phyloP scores from a whole-genome alignment of 2,888 invertebrate genomes.

The Hirtodrosophila duncani region DNA sequence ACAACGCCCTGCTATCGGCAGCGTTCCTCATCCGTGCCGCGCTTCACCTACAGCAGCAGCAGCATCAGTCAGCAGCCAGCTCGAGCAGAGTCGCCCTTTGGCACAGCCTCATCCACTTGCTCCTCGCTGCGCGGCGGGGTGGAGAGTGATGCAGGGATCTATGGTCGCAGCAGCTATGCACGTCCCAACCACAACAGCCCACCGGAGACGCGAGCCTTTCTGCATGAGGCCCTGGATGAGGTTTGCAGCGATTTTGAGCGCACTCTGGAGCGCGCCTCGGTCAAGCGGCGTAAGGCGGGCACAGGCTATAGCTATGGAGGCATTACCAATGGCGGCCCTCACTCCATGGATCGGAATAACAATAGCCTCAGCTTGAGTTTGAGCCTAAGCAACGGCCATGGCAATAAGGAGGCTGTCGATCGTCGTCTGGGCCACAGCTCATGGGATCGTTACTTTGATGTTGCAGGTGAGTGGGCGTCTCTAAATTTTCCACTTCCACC shows the following conservation, averaged over 20 bases:
- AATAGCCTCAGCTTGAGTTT: slow-evolving; percentile 53
- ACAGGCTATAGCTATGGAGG: slow-evolving; percentile 26
- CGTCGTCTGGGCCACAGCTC: slow-evolving; percentile 50
- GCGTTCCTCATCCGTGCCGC: slow-evolving; percentile 73
- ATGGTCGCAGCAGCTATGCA: no score
- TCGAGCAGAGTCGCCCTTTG: slow-evolving; percentile 72
- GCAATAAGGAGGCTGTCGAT: slow-evolving; percentile 39
- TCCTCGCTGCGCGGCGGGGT: slow-evolving; percentile 68
- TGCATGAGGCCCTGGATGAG: slow-evolving; percentile 80
- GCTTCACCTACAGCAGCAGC: slow-evolving; percentile 61
- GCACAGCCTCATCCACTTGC: slow-evolving; percentile 73
- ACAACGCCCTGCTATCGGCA: slow-evolving; percentile 47
- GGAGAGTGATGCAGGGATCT: slow-evolving; percentile 61
- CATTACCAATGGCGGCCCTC: slow-evolving; percentile 23
- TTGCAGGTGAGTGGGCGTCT: slow-evolving; percentile 65
- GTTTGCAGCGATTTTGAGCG: slow-evolving; percentile 86
- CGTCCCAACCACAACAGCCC: slow-evolving; percentile 64
- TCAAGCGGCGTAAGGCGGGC: slow-evolving; percentile 66
- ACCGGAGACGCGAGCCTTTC: slow-evolving; percentile 76
- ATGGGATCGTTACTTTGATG: slow-evolving; percentile 66
- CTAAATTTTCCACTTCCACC: background rate
- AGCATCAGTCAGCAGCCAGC: slow-evolving; percentile 31
- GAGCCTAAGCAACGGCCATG: slow-evolving; percentile 42
- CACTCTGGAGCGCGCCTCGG: slow-evolving; percentile 81
- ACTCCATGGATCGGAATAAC: slow-evolving; percentile 73